These are phyloP conservation scores for Enoplosus armatus DNA, from an alignment of 2,797 vertebrate genomes.

Conservation along the genomic window DNA sequence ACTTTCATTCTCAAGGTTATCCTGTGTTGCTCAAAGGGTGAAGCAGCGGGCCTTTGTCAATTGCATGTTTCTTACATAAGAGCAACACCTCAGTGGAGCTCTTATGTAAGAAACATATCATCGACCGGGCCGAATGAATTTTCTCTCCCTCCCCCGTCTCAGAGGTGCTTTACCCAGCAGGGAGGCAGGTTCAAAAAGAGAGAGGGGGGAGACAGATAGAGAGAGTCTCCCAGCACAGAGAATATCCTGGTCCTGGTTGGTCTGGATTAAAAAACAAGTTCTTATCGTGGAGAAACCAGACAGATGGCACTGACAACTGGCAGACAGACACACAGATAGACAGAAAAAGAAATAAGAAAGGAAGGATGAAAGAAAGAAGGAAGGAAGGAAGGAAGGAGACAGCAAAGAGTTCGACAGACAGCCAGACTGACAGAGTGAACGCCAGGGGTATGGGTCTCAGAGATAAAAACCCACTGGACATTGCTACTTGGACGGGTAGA, in stretches of 20 bases:
- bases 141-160: neutral
- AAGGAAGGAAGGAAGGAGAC: neutral
- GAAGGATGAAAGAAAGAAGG: neutral
- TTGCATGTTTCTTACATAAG: slow-evolving; percentile 49
- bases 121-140: slow-evolving; percentile 15
- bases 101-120: slow-evolving; percentile 47
- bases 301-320: slow-evolving; percentile 55
- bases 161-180: slow-evolving; percentile 9
- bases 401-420: neutral
- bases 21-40: slow-evolving; percentile 2
- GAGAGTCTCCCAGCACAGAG: neutral
- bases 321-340: slow-evolving; percentile 40
- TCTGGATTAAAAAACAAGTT: slow-evolving; percentile 44
- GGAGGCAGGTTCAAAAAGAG: neutral
- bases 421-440: slow-evolving; percentile 14
- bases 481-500: slow-evolving; percentile 34
- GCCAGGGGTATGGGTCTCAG: slow-evolving; percentile 50
- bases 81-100: slow-evolving; percentile 29
- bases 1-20: slow-evolving; percentile 27
- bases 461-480: slow-evolving; percentile 61
- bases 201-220: neutral
- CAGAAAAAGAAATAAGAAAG: slow-evolving; percentile 13
- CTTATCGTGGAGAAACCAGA: slow-evolving; percentile 49
- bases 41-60: slow-evolving; percentile 23
- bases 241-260: slow-evolving; percentile 26